Percentiles rank a stretch among this genome's conserved stretches.
Evolutionary conservation across 2,113 vertebrate species (phyloP).

Genomic region (Rhinolophus sinicus): DNA sequence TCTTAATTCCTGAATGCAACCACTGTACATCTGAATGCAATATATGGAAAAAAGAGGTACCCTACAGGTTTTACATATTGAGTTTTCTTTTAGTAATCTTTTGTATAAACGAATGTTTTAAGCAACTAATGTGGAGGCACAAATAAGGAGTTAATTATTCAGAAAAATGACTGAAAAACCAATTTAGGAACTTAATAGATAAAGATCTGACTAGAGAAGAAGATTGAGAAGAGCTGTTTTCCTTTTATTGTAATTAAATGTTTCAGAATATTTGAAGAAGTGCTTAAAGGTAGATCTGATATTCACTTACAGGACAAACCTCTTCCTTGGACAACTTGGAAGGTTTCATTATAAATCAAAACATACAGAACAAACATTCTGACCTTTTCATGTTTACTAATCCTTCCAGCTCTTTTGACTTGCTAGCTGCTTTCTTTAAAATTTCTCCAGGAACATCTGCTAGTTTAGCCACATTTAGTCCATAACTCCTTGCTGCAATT

Average conservation of each 20-base stretch:
- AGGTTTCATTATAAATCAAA: slow-evolving; percentile 36
- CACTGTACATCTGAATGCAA: not conserved
- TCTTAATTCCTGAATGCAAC: not conserved
- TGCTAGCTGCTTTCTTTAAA: slow-evolving; percentile 91
- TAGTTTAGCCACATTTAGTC: slow-evolving; percentile 96
- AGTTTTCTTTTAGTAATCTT: not conserved
- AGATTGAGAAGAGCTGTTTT: slow-evolving; percentile 1
- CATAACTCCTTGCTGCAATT: slow-evolving; percentile 94
- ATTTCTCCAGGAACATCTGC: slow-evolving; percentile 93
- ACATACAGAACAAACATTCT: slow-evolving; percentile 45
- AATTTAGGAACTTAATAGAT: not conserved
- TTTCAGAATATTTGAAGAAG: not conserved
- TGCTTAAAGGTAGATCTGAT: not conserved
- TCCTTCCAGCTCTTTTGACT: slow-evolving; percentile 93
- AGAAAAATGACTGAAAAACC: slow-evolving; percentile 34
- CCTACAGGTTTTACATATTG: not conserved
- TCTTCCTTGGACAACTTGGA: not conserved
- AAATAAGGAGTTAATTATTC: slow-evolving; percentile 36
- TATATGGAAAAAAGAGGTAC: not conserved
- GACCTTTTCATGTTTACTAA: slow-evolving; percentile 92
- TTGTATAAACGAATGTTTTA: not conserved
- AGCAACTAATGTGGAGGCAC: not conserved
- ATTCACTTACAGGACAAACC: not conserved
- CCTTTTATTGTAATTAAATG: slow-evolving; percentile 1
- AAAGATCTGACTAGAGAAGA: slow-evolving; percentile 23